A percentile compares a stretch with the other conserved stretches of the same genome.
Conservation (phyloP, 2,113 vertebrate species). For the Leucopsar rothschildi region DNA sequence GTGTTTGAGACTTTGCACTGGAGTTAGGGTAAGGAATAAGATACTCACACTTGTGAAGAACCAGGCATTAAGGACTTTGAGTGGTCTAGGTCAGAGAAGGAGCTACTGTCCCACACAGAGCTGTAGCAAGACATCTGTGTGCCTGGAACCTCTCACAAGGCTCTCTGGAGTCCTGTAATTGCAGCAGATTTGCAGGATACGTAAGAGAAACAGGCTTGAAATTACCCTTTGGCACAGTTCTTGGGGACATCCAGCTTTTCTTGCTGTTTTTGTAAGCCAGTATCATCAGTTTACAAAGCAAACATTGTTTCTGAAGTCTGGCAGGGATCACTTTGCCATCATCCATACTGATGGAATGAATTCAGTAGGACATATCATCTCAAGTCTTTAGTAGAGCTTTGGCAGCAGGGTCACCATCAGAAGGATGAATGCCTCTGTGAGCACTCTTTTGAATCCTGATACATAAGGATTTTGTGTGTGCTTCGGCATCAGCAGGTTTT, state of each 20-base stretch:
- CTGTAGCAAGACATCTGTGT: neutral
- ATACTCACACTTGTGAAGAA: neutral
- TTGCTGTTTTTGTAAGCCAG: neutral
- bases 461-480: neutral
- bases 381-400: neutral
- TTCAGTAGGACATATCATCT: neutral
- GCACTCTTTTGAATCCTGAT: neutral
- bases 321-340: neutral
- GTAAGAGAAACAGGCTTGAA: neutral
- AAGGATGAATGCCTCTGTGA: neutral
- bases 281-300: neutral
- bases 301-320: neutral
- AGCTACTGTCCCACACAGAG: neutral
- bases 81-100: neutral
- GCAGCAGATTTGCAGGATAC: neutral
- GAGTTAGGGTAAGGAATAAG: neutral
- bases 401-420: neutral
- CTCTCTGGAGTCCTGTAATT: neutral
- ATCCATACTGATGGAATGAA: fast-evolving
- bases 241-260: neutral
- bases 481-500: neutral
- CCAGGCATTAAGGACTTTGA: neutral
- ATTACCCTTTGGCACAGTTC: neutral
- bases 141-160: fast-evolving
- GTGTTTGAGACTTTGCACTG: neutral